Evolutionary conservation across 2,888 invertebrate genomes (phyloP).

Genomic region (Tinea pellionella): DNA sequence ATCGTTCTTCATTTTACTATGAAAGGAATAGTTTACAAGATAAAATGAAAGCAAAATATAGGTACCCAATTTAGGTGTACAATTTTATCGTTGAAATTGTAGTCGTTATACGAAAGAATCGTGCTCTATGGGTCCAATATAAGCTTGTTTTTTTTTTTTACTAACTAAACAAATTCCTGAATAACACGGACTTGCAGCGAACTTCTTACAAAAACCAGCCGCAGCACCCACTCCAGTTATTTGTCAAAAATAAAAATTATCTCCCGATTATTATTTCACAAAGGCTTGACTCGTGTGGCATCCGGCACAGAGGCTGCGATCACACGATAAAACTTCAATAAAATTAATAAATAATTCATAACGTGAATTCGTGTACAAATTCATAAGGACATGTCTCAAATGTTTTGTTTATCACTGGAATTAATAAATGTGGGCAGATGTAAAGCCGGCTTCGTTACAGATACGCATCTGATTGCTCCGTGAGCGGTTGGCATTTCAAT

Average conservation of each 20-base stretch:
- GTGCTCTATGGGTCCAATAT: too few relatives aligned
- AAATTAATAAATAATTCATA: constrained; percentile 67
- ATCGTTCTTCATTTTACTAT: too few relatives aligned
- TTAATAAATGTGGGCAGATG: constrained; percentile 65
- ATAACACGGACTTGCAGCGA: not conserved
- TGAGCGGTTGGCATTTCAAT: constrained; percentile 42
- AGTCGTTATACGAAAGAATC: too few relatives aligned
- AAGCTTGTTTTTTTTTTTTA: too few relatives aligned
- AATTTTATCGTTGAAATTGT: too few relatives aligned
- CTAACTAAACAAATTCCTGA: too few relatives aligned
- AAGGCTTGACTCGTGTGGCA: constrained; percentile 19
- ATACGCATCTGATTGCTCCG: constrained; percentile 30
- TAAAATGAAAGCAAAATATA: too few relatives aligned
- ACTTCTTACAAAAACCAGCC: not conserved
- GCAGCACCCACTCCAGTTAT: constrained; percentile 34
- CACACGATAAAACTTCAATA: constrained; percentile 64
- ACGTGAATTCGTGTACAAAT: constrained; percentile 51
- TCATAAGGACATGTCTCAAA: constrained; percentile 67
- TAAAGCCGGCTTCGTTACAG: constrained; percentile 16
- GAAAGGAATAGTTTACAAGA: too few relatives aligned
- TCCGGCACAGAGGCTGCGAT: constrained; percentile 34
- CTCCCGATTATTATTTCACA: constrained; percentile 60
- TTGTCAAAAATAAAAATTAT: constrained; percentile 66
- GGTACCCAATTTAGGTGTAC: too few relatives aligned
- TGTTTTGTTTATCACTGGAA: constrained; percentile 55